These are phyloP conservation scores for Amphipoea lucens DNA, from an alignment of 2,888 invertebrate genomes.

Conservation along the genomic window DNA sequence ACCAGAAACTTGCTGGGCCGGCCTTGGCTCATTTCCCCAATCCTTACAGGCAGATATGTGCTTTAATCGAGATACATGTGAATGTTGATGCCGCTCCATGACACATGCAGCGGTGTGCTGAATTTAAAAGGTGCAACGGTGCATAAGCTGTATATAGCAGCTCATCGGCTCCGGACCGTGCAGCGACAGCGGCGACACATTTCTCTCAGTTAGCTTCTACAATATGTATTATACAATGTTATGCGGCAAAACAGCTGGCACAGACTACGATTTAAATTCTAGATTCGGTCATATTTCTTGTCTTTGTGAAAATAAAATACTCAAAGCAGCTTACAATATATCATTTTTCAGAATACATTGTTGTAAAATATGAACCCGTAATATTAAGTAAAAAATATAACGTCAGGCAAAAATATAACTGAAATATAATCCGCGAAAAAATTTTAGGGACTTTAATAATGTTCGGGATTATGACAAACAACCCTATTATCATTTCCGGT, in stretches of 20 bases:
- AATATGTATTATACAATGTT: conserved; percentile 42
- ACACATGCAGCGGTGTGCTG: conserved; percentile 17
- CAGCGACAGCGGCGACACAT: conserved; percentile 25
- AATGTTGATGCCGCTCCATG: conserved; percentile 24
- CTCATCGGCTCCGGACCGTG: conserved; percentile 33
- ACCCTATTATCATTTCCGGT: conserved; percentile 53
- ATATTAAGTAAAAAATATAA: conserved; percentile 44
- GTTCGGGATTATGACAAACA: conserved; percentile 56
- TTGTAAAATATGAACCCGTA: conserved; percentile 41
- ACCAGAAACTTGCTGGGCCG: conserved; percentile 22
- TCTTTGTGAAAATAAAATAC: conserved; percentile 44
- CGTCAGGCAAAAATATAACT: conserved; percentile 32
- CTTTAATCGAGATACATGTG: conserved; percentile 14
- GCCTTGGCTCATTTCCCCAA: not conserved
- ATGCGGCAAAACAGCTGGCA: conserved; percentile 45
- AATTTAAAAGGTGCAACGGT: conserved; percentile 52
- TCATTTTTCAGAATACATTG: conserved; percentile 32
- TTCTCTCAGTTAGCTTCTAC: conserved; percentile 42
- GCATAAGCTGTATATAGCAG: conserved; percentile 47
- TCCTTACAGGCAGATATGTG: conserved; percentile 2
- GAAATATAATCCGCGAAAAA: conserved; percentile 54
- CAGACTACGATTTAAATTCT: conserved; percentile 33
- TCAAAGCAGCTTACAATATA: conserved; percentile 38
- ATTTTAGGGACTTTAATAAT: conserved; percentile 60
- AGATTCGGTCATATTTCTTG: conserved; percentile 32